These are phyloP conservation scores for Petaurus breviceps DNA, from an alignment of 2,113 vertebrate genomes.

Conservation along the genomic window DNA sequence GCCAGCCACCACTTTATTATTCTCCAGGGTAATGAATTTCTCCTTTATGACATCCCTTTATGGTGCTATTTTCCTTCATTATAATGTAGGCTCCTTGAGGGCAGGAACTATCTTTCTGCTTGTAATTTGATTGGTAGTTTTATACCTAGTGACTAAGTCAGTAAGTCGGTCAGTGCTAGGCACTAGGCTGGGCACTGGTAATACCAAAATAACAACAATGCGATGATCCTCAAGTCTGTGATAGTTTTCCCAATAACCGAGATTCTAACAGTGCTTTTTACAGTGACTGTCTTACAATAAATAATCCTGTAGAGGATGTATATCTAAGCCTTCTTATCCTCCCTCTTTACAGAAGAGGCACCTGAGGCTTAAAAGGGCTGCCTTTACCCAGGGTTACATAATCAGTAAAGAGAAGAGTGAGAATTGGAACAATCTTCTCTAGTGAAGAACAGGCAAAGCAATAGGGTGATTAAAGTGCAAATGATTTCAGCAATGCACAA, in stretches of 20 bases:
- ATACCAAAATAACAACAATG: no score
- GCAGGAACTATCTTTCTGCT: no score
- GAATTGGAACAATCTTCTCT: not conserved
- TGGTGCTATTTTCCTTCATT: not conserved
- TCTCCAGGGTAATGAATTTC: not conserved
- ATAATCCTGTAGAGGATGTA: no score
- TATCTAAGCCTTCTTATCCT: no score
- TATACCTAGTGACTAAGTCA: no score
- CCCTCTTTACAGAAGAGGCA: no score
- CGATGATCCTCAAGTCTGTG: not conserved
- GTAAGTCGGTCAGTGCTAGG: not conserved
- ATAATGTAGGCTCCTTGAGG: not conserved
- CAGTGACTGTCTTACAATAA: not conserved
- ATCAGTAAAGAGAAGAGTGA: not conserved
- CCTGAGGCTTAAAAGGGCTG: no score
- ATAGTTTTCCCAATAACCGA: not conserved
- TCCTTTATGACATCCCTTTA: not conserved
- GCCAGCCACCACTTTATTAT: not conserved
- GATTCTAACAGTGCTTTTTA: not conserved
- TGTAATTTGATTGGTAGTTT: no score
- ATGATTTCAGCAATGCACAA: not conserved
- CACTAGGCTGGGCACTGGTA: no score
- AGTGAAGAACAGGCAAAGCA: not conserved
- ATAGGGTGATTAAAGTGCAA: not conserved
- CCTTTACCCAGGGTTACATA: not conserved